phyloP scores from a whole-genome alignment of 2,888 invertebrate genomes.

The Bimastos eiseni region DNA sequence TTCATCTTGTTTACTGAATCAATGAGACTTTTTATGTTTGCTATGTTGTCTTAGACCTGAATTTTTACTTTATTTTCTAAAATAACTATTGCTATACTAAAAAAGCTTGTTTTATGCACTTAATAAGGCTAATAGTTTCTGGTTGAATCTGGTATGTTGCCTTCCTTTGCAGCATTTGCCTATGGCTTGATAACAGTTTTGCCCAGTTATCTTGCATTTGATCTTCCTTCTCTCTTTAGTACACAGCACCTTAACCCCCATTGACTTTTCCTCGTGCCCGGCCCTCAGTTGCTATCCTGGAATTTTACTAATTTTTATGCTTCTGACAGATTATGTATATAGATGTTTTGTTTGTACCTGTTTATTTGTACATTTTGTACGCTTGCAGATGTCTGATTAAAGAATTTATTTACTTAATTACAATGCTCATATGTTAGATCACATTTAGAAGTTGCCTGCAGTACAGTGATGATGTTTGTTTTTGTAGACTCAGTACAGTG shows the following conservation, averaged over 20 bases:
- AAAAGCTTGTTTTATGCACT: background rate
- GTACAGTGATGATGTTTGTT: conserved; percentile 27
- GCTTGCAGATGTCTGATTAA: too few species aligned
- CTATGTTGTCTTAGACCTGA: background rate
- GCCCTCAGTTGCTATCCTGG: too few species aligned
- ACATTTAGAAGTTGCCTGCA: background rate
- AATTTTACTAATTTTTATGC: too few species aligned
- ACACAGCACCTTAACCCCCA: background rate
- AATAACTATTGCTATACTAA: background rate
- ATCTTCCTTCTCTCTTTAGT: background rate
- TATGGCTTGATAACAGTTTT: background rate
- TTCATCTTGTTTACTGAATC: background rate
- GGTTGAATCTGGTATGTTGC: background rate
- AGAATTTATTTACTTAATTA: too few species aligned
- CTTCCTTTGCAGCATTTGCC: background rate
- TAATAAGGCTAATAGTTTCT: background rate
- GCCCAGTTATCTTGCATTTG: background rate
- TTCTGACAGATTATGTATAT: too few species aligned
- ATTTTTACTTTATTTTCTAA: background rate
- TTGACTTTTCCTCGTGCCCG: background rate
- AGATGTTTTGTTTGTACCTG: too few species aligned
- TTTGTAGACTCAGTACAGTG: conserved; percentile 89
- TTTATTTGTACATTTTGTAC: too few species aligned
- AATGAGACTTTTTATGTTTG: background rate
- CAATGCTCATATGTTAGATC: background rate